A percentile compares a stretch with the other conserved stretches of the same genome.
phyloP scores from a whole-genome alignment of 2,888 invertebrate species.

The Serrognathus titanus region DNA sequence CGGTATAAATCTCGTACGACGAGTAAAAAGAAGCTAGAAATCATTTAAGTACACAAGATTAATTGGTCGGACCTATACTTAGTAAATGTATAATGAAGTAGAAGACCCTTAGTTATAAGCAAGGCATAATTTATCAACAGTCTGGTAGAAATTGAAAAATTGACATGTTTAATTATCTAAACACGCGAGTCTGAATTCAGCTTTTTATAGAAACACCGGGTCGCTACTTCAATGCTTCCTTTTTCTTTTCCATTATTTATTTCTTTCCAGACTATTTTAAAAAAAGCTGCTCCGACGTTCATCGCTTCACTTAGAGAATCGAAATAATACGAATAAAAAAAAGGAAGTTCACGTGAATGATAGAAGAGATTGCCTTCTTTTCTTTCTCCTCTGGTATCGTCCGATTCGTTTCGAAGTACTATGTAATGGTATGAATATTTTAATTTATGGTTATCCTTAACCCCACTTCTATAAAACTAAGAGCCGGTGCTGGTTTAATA shows the following conservation, averaged over 20 bases:
- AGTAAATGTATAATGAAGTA: conserved; percentile 21
- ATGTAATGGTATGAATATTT: conserved; percentile 38
- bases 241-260: no score
- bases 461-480: conserved; percentile 37
- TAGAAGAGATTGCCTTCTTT: no score
- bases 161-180: conserved; percentile 39
- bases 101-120: conserved; percentile 23
- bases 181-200: conserved; percentile 20
- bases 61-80: conserved; percentile 15
- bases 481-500: conserved; percentile 39
- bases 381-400: no score
- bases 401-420: conserved; percentile 22
- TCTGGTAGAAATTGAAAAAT: conserved; percentile 38
- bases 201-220: not conserved
- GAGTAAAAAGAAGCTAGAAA: conserved; percentile 4
- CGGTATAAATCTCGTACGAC: conserved; percentile 8
- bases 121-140: conserved; percentile 34
- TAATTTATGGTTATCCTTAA: conserved; percentile 38
- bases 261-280: no score
- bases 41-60: conserved; percentile 14
- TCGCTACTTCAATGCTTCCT: no score
- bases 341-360: no score
- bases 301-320: no score
- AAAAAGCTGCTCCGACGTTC: no score
- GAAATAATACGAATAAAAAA: no score